phyloP scores from a whole-genome alignment of 2,113 vertebrate genomes.

The Gymnogyps californianus region DNA sequence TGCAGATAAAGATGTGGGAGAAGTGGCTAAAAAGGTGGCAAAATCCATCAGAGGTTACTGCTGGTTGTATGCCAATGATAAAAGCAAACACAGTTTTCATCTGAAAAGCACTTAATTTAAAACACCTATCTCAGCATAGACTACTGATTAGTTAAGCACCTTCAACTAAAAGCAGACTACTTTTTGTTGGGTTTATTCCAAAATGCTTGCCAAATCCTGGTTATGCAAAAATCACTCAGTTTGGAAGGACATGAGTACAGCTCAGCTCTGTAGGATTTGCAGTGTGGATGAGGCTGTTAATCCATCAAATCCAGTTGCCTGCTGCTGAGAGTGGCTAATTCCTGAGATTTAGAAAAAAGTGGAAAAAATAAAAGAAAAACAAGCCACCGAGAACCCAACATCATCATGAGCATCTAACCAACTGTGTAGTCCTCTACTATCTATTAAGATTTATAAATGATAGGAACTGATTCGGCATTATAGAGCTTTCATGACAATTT shows the following conservation, averaged over 20 bases:
- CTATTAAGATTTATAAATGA: neutral
- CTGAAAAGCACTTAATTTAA: constrained; percentile 8
- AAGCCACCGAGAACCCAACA: neutral
- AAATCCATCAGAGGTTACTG: neutral
- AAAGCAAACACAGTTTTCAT: neutral
- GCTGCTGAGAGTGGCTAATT: neutral
- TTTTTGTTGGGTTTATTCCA: neutral
- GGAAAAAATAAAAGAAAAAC: neutral
- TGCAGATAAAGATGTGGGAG: neutral
- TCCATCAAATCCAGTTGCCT: neutral
- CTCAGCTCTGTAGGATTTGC: neutral
- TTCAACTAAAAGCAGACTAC: neutral
- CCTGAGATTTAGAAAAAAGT: neutral
- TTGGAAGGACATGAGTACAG: neutral
- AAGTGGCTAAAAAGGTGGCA: neutral
- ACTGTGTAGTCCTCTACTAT: neutral
- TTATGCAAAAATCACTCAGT: neutral
- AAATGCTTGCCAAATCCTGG: neutral
- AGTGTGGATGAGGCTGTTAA: neutral
- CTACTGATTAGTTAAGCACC: neutral
- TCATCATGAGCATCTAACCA: neutral
- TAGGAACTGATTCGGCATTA: neutral
- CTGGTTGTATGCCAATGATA: neutral
- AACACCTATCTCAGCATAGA: neutral
- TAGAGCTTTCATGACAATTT: neutral